A percentile compares a stretch with the other conserved stretches of the same genome.
These are phyloP conservation scores for Babylonia areolata DNA, from an alignment of 1,140 invertebrate species.

Conservation along the genomic window DNA sequence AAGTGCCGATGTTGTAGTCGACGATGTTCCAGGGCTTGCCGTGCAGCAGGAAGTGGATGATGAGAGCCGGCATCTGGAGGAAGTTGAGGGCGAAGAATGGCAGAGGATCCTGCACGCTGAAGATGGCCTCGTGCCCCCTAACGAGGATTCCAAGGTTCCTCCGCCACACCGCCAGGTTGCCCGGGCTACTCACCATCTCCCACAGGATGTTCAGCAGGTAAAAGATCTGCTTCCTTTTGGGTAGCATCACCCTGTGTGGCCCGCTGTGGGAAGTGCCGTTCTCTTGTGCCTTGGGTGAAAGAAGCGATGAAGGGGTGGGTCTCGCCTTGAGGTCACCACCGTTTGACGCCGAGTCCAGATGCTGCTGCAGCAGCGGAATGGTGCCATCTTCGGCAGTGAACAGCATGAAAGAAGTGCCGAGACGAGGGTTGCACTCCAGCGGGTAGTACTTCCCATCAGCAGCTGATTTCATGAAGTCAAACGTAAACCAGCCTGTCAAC, in stretches of 20 bases:
- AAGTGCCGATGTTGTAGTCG: slow-evolving; percentile 13
- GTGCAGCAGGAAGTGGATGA: background rate
- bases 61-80: slow-evolving; percentile 4
- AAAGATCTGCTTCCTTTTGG: background rate
- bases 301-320: too few species aligned
- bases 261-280: background rate
- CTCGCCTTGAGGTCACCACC: background rate
- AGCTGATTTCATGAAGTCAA: slow-evolving; percentile 4
- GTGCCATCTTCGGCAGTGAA: background rate
- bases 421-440: slow-evolving; percentile 21
- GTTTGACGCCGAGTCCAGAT: background rate
- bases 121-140: background rate
- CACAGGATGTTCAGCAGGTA: slow-evolving; percentile 20
- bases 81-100: slow-evolving; percentile 20
- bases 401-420: slow-evolving; percentile 21
- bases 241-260: background rate
- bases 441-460: slow-evolving; percentile 13
- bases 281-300: background rate
- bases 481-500: background rate
- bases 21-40: slow-evolving; percentile 7
- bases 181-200: background rate
- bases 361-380: background rate
- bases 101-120: background rate
- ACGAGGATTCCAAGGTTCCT: background rate
- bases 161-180: background rate